Conservation (phyloP, 2,888 invertebrate species). For the Hydriomena furcata region DNA sequence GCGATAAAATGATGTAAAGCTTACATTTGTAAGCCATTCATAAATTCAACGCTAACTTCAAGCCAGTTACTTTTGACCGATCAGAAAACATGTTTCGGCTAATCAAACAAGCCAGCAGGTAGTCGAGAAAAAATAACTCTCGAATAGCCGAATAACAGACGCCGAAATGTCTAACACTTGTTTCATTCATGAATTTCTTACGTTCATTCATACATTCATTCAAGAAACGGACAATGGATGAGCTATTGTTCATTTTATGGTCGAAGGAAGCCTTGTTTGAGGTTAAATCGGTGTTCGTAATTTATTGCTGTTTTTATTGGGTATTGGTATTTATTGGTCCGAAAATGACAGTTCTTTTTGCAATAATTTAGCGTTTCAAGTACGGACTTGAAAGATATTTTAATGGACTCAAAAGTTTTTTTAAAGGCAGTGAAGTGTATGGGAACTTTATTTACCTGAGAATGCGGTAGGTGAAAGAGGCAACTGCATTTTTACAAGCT, state of each 20-base stretch:
- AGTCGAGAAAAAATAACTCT: slow-evolving; percentile 34
- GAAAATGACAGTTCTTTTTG: slow-evolving; percentile 19
- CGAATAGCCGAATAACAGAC: slow-evolving; percentile 44
- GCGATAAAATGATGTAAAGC: too few species aligned
- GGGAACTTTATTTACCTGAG: slow-evolving; percentile 15
- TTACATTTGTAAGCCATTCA: too few species aligned
- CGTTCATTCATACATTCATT: slow-evolving; percentile 44
- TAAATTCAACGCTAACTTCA: too few species aligned
- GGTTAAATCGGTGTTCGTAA: slow-evolving; percentile 48
- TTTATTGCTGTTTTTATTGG: slow-evolving; percentile 45
- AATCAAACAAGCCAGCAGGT: slow-evolving; percentile 33
- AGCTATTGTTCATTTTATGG: slow-evolving; percentile 36
- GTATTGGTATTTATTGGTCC: slow-evolving; percentile 21
- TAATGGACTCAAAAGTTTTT: slow-evolving; percentile 28
- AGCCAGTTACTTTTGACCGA: background rate
- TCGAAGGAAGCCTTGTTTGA: slow-evolving; percentile 43
- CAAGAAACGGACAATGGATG: slow-evolving; percentile 33
- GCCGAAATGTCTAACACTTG: slow-evolving; percentile 49
- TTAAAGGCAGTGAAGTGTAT: background rate
- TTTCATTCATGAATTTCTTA: slow-evolving; percentile 42
- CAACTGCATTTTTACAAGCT: background rate
- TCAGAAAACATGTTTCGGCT: slow-evolving; percentile 28
- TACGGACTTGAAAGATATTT: slow-evolving; percentile 32
- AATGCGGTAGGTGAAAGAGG: slow-evolving; percentile 3
- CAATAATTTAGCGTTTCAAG: slow-evolving; percentile 33